phyloP scores from a whole-genome alignment of 1,140 invertebrate species.

The Pseudomyrmex concolor region DNA sequence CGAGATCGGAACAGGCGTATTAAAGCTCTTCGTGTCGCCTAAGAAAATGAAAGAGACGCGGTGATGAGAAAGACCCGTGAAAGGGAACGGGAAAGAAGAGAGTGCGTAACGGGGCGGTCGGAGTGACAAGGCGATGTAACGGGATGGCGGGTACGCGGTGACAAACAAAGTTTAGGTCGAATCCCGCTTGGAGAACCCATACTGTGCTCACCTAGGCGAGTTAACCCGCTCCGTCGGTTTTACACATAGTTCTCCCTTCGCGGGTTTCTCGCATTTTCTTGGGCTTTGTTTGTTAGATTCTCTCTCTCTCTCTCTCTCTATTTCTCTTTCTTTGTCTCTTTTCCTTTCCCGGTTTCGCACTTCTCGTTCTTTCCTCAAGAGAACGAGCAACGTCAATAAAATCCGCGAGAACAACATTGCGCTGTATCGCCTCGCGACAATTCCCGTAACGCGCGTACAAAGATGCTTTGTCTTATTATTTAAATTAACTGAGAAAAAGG shows the following conservation, averaged over 20 bases:
- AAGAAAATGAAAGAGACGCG: conserved; percentile 51
- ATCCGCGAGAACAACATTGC: conserved; percentile 12
- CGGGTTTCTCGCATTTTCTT: conserved; percentile 37
- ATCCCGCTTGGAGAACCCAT: conserved; percentile 75
- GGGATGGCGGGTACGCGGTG: conserved; percentile 75
- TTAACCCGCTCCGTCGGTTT: conserved; percentile 79
- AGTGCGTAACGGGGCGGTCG: background rate
- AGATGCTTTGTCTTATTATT: conserved; percentile 38
- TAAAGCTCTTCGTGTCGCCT: conserved; percentile 24
- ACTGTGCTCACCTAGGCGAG: conserved; percentile 78
- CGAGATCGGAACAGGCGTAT: conserved; percentile 38
- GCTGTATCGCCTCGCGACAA: conserved; percentile 2
- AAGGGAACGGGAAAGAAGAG: conserved; percentile 34
- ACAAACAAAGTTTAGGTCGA: conserved; percentile 83
- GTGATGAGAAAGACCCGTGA: conserved; percentile 43
- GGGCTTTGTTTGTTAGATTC: background rate
- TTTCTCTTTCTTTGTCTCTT: background rate
- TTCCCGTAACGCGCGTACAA: conserved; percentile 4
- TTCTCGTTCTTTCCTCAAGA: background rate
- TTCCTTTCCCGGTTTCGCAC: background rate
- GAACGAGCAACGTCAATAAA: background rate
- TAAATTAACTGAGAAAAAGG: conserved; percentile 4
- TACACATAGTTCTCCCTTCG: conserved; percentile 59
- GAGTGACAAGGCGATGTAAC: conserved; percentile 77
- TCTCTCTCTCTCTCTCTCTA: background rate